Conservation (phyloP, 1,140 invertebrate species). For the Achatina immaculata region DNA sequence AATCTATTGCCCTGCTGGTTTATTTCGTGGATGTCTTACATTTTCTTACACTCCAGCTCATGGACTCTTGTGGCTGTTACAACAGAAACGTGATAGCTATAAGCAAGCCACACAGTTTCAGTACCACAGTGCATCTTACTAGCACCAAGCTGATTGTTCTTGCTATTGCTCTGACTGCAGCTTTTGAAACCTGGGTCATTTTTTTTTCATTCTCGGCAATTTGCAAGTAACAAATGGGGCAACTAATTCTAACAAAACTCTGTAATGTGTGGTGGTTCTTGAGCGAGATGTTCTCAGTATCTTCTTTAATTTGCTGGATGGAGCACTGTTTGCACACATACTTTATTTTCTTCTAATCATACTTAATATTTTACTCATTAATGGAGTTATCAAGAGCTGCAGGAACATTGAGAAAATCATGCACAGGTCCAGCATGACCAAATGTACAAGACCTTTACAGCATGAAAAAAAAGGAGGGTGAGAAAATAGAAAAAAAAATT, state of each 20-base stretch:
- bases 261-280: neutral
- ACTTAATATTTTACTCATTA: neutral
- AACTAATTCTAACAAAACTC: neutral
- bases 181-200: neutral
- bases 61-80: constrained; percentile 19
- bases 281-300: neutral
- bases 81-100: constrained; percentile 1
- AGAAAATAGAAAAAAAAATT: neutral
- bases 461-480: neutral
- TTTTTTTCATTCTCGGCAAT: constrained; percentile 5
- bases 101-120: neutral
- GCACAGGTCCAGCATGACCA: neutral
- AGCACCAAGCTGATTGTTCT: neutral
- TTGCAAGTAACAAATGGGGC: neutral
- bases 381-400: constrained; percentile 5
- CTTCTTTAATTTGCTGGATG: neutral
- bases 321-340: neutral
- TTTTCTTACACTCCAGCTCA: constrained; percentile 12
- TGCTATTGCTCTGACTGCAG: neutral
- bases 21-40: neutral
- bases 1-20: neutral
- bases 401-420: neutral
- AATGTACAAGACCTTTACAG: neutral
- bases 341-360: neutral
- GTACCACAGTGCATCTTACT: no score